These are phyloP conservation scores for Prionailurus viverrinus DNA, from an alignment of 2,113 vertebrate species.

Conservation along the genomic window DNA sequence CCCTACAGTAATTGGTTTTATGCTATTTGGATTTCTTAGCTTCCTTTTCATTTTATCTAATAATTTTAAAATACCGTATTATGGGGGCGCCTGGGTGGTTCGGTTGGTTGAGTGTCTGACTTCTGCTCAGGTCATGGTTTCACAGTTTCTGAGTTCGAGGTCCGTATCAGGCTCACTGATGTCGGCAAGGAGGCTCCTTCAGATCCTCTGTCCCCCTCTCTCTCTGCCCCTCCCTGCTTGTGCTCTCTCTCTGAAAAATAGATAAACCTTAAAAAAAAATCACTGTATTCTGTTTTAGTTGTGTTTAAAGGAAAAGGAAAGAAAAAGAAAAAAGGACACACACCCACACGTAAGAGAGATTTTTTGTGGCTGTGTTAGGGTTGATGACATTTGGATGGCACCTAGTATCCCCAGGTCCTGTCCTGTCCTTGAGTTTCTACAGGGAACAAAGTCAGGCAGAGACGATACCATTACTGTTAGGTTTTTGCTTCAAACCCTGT, in stretches of 20 bases:
- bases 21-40: not conserved
- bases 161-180: too few species aligned
- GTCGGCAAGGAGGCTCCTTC: too few species aligned
- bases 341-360: not conserved
- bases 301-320: not conserved
- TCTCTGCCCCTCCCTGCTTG: too few species aligned
- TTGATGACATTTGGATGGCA: not conserved
- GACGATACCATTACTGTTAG: not conserved
- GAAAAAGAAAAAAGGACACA: not conserved
- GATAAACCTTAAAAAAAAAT: too few species aligned
- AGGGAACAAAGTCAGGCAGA: not conserved
- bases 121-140: too few species aligned
- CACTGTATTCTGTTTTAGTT: not conserved
- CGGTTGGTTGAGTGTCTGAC: too few species aligned
- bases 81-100: too few species aligned
- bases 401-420: not conserved
- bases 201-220: too few species aligned
- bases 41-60: constrained; percentile 18
- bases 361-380: not conserved
- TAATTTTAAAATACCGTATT: not conserved
- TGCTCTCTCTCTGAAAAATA: too few species aligned
- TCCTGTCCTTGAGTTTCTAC: not conserved
- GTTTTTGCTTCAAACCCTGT: not conserved
- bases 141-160: too few species aligned
- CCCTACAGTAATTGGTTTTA: not conserved